Evolutionary conservation across 2,888 invertebrate genomes (phyloP).

Genomic region (Oscheius sp.): DNA sequence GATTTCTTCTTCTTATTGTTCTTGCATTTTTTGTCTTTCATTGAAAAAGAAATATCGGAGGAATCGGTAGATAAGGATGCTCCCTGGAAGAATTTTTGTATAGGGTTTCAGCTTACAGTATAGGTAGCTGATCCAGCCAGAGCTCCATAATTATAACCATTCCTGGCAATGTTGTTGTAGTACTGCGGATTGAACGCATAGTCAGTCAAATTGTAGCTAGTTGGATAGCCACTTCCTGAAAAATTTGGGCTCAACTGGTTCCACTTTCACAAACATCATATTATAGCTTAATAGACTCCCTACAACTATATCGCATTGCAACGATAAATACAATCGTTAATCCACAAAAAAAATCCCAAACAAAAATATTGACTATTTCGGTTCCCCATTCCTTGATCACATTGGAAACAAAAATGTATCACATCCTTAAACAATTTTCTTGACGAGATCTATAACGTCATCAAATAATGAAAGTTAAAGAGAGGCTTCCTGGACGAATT

Average conservation of each 20-base stretch:
- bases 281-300: no score
- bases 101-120: conserved; percentile 15
- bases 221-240: conserved; percentile 37
- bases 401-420: no score
- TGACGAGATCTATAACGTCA: no score
- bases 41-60: conserved; percentile 9
- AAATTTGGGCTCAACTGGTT: neutral
- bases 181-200: conserved; percentile 47
- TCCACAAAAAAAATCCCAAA: no score
- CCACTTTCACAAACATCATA: no score
- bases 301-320: no score
- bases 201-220: conserved; percentile 41
- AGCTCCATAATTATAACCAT: conserved; percentile 32
- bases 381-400: no score
- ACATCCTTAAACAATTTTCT: no score
- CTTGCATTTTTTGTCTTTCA: conserved; percentile 24
- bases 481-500: no score
- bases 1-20: conserved; percentile 53
- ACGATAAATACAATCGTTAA: no score
- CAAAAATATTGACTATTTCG: no score
- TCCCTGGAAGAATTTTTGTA: neutral
- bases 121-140: conserved; percentile 35
- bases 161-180: conserved; percentile 32
- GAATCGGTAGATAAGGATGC: conserved; percentile 2
- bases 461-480: no score